Conservation (phyloP, 2,113 vertebrate genomes). For the Hipposideros armiger region DNA sequence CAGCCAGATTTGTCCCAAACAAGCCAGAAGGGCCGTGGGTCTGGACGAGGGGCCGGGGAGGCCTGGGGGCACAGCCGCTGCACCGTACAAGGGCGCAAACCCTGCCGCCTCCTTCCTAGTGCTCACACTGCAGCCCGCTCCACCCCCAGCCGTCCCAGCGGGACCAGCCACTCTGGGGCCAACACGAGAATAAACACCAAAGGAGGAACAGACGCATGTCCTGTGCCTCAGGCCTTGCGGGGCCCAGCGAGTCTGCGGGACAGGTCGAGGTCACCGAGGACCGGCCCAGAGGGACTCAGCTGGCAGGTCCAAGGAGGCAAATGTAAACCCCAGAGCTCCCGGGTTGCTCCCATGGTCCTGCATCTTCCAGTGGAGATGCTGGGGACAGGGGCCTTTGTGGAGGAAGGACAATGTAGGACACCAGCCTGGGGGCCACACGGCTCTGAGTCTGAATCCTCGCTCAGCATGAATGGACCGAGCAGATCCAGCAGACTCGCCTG, state of each 20-base stretch:
- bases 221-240: background rate
- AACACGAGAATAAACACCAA: background rate
- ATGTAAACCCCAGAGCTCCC: background rate
- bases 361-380: background rate
- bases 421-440: background rate
- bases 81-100: background rate
- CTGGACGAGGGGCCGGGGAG: background rate
- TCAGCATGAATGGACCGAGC: background rate
- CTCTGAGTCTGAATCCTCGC: background rate
- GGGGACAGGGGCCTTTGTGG: background rate
- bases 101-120: background rate
- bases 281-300: background rate
- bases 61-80: background rate
- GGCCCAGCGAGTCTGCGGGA: background rate
- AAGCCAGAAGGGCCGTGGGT: slow-evolving; percentile 30
- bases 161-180: too few species aligned
- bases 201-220: accelerated
- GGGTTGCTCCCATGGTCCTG: too few species aligned
- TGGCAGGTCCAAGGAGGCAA: background rate
- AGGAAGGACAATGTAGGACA: accelerated
- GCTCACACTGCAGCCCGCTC: too few species aligned
- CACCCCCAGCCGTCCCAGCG: background rate
- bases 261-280: background rate
- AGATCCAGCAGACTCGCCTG: background rate
- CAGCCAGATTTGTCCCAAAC: slow-evolving; percentile 65